Percentiles rank a stretch among this genome's conserved stretches.
Conservation (phyloP, 2,888 invertebrate species). For the Dichetophora obliterata region DNA sequence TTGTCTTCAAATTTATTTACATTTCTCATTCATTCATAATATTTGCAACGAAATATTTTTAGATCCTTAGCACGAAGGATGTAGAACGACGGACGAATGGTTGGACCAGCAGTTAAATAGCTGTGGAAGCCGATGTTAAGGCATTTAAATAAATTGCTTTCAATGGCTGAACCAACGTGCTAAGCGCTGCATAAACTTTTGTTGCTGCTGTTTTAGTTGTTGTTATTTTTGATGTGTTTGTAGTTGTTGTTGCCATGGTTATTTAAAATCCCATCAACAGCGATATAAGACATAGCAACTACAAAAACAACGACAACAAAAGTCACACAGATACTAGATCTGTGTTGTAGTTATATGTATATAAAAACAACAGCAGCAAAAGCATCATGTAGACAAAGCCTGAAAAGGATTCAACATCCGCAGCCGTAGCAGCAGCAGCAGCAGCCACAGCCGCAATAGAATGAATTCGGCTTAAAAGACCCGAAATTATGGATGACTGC, state of each 20-base stretch:
- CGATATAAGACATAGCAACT: conserved; percentile 25
- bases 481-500: conserved; percentile 13
- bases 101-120: neutral
- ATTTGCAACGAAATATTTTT: neutral
- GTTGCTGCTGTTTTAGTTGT: neutral
- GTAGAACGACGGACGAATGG: neutral
- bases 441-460: conserved; percentile 16
- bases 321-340: neutral
- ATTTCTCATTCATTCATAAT: conserved; percentile 19
- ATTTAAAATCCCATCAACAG: conserved; percentile 35
- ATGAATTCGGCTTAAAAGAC: conserved; percentile 23
- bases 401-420: conserved; percentile 28
- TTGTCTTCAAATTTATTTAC: conserved; percentile 32
- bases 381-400: neutral
- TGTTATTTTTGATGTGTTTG: neutral
- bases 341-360: neutral
- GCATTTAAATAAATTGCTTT: conserved; percentile 27
- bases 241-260: neutral
- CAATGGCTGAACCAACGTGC: conserved; percentile 19
- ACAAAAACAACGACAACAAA: conserved; percentile 28
- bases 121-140: neutral
- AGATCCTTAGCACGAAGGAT: neutral
- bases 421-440: conserved; percentile 25
- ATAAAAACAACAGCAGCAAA: neutral
- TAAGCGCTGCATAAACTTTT: neutral